Evolutionary conservation across 2,113 vertebrate genomes (phyloP).

Genomic region (Vulpes ferrilata): DNA sequence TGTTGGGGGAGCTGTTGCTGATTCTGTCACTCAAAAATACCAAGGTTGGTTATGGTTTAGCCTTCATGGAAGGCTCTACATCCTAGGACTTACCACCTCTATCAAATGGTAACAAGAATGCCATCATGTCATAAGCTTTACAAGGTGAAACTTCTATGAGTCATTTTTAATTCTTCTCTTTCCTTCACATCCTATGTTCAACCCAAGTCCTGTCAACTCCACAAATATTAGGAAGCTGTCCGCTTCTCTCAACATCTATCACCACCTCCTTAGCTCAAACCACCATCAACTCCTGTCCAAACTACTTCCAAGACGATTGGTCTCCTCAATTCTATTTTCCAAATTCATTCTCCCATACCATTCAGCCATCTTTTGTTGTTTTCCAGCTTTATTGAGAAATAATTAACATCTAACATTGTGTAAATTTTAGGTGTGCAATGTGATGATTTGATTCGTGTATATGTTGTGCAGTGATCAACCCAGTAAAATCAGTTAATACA

Average conservation of each 20-base stretch:
- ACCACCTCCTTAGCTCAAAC: not conserved
- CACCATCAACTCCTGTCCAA: not conserved
- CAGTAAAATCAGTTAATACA: not conserved
- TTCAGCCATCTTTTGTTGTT: not conserved
- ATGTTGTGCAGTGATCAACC: not conserved
- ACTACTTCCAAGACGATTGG: not conserved
- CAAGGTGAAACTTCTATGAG: not conserved
- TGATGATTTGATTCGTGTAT: not conserved
- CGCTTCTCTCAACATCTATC: not conserved
- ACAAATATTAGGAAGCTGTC: not conserved
- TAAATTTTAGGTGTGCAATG: not conserved
- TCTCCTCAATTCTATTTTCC: not conserved
- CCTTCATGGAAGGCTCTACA: not conserved
- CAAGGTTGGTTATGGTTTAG: not conserved
- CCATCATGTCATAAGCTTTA: not conserved
- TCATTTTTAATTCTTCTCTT: conserved; percentile 19
- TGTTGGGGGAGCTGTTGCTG: not conserved
- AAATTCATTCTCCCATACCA: conserved; percentile 40
- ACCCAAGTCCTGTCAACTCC: not conserved
- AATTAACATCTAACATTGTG: not conserved
- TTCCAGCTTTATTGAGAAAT: not conserved
- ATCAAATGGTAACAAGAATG: not conserved
- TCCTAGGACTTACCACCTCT: not conserved
- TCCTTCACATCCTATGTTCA: not conserved
- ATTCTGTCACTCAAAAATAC: not conserved